Evolutionary conservation across 2,113 vertebrate species (phyloP).

Genomic region (Notiomystis cincta): DNA sequence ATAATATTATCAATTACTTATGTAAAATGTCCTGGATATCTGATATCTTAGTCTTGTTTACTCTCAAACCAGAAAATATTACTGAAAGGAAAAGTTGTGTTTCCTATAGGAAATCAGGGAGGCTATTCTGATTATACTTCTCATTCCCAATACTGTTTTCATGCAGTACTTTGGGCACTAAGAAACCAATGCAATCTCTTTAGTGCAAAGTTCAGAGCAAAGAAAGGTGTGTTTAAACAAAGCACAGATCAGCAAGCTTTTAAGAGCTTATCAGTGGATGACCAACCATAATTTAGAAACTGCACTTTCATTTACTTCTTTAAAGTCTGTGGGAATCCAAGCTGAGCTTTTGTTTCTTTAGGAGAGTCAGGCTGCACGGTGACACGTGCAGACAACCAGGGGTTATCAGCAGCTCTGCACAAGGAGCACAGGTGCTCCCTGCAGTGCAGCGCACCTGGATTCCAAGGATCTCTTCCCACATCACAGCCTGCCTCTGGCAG

Average conservation of each 20-base stretch:
- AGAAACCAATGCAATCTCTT: background rate
- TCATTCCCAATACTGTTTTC: background rate
- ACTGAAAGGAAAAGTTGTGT: background rate
- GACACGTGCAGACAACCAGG: rapidly evolving
- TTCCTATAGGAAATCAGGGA: background rate
- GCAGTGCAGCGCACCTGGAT: rapidly evolving
- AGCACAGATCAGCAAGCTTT: background rate
- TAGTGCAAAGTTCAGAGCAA: slow-evolving; percentile 40
- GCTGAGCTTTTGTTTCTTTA: background rate
- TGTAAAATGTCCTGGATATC: background rate
- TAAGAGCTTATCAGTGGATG: background rate
- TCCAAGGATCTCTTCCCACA: background rate
- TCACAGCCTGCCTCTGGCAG: background rate
- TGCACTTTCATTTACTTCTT: background rate
- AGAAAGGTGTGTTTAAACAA: slow-evolving; percentile 33
- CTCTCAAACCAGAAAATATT: background rate
- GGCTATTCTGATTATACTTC: background rate
- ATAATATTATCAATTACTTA: background rate
- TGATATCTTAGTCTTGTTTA: background rate
- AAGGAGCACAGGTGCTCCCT: background rate
- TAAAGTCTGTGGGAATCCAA: background rate
- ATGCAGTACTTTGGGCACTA: background rate
- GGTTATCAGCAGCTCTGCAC: background rate
- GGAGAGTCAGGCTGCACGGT: rapidly evolving
- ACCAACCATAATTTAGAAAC: background rate